A percentile compares a stretch with the other conserved stretches of the same genome.
Evolutionary conservation across 2,888 invertebrate species (phyloP).

Genomic region (Drosophila paracracens): DNA sequence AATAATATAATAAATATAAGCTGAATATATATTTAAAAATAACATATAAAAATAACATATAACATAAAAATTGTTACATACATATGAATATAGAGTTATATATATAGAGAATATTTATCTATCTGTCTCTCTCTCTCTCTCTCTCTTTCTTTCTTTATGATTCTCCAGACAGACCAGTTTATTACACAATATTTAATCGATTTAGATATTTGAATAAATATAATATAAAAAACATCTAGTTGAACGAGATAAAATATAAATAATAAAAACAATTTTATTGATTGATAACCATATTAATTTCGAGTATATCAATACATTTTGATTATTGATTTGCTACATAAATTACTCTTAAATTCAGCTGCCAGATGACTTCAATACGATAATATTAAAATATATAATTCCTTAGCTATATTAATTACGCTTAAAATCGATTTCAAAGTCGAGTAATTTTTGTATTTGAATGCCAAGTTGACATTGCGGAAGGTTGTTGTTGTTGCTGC

Average conservation of each 20-base stretch:
- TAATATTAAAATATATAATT: background rate
- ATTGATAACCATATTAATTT: background rate
- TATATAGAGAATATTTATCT: too few relatives aligned
- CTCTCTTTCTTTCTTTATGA: too few relatives aligned
- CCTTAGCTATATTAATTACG: background rate
- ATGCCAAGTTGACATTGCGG: slow-evolving; percentile 5
- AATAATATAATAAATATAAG: background rate
- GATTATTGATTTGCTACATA: background rate
- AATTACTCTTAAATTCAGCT: background rate
- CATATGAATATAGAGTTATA: too few relatives aligned
- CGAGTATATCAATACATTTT: background rate
- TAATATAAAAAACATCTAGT: background rate
- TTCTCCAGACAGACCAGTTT: accelerated
- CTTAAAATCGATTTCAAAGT: background rate
- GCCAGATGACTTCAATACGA: background rate
- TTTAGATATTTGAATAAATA: background rate
- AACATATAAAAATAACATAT: too few relatives aligned
- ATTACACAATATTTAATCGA: background rate
- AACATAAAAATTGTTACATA: too few relatives aligned
- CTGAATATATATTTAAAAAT: background rate
- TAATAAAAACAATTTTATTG: background rate
- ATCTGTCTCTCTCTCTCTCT: too few relatives aligned
- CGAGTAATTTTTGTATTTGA: background rate
- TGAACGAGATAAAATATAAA: background rate
- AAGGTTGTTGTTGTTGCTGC: slow-evolving; percentile 16